Conservation (phyloP, 2,888 invertebrate species). For the Lingula anatina region DNA sequence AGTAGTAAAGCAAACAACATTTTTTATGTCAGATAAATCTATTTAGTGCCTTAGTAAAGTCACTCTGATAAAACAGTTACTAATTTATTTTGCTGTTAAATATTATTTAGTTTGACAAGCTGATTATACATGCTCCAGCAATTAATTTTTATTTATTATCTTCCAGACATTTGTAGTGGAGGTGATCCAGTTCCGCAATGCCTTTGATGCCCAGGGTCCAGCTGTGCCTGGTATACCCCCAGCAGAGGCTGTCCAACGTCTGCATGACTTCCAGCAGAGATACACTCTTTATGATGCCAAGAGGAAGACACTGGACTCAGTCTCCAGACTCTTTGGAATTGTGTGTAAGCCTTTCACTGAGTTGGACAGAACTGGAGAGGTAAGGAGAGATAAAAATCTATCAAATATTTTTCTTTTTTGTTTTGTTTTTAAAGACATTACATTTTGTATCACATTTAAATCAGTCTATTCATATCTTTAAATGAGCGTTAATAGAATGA, state of each 20-base stretch:
- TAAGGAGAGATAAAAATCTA: slow-evolving; percentile 15
- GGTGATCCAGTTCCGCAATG: slow-evolving; percentile 52
- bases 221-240: slow-evolving; percentile 48
- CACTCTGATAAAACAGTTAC: no score
- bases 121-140: no score
- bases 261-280: slow-evolving; percentile 47
- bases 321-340: slow-evolving; percentile 51
- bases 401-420: no score
- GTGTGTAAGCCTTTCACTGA: slow-evolving; percentile 50
- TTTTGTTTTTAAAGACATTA: no score
- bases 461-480: no score
- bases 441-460: neutral
- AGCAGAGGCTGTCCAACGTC: slow-evolving; percentile 43
- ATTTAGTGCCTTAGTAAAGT: no score
- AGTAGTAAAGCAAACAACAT: no score
- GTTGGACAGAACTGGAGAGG: slow-evolving; percentile 52
- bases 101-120: no score
- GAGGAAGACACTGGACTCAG: slow-evolving; percentile 49
- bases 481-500: no score
- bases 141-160: no score
- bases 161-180: slow-evolving; percentile 53
- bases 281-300: slow-evolving; percentile 46
- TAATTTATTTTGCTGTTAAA: no score
- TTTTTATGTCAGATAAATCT: no score
- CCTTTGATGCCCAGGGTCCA: slow-evolving; percentile 52